phyloP scores from a whole-genome alignment of 2,113 vertebrate species.

The Dicerorhinus sumatrensis region DNA sequence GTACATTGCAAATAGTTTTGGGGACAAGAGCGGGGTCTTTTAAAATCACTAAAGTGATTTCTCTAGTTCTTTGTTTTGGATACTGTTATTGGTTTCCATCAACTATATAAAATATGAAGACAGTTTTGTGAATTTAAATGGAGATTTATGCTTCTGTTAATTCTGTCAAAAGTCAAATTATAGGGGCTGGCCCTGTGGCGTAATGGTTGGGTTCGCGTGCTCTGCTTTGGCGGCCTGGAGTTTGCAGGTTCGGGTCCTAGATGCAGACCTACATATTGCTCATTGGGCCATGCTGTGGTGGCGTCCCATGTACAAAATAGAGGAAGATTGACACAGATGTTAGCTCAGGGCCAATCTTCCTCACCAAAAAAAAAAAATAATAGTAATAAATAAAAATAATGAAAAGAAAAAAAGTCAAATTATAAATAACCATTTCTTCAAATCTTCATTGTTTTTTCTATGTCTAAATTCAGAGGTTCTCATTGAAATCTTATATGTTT shows the following conservation, averaged over 20 bases:
- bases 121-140: conserved; percentile 20
- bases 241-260: no score
- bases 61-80: conserved; percentile 16
- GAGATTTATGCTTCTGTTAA: conserved; percentile 25
- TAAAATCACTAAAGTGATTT: conserved; percentile 35
- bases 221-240: no score
- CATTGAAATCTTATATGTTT: not conserved
- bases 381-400: no score
- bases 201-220: no score
- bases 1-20: not conserved
- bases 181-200: no score
- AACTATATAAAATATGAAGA: not conserved
- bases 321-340: no score
- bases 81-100: not conserved
- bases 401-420: not conserved
- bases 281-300: no score
- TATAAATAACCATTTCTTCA: not conserved
- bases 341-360: no score
- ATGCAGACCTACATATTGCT: no score
- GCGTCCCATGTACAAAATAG: no score
- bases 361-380: no score
- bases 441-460: not conserved
- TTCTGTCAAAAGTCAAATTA: conserved; percentile 13
- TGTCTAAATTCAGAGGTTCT: conserved; percentile 28
- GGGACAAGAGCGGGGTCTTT: not conserved